phyloP scores from a whole-genome alignment of 2,797 vertebrate species.

The Danio kyathit region DNA sequence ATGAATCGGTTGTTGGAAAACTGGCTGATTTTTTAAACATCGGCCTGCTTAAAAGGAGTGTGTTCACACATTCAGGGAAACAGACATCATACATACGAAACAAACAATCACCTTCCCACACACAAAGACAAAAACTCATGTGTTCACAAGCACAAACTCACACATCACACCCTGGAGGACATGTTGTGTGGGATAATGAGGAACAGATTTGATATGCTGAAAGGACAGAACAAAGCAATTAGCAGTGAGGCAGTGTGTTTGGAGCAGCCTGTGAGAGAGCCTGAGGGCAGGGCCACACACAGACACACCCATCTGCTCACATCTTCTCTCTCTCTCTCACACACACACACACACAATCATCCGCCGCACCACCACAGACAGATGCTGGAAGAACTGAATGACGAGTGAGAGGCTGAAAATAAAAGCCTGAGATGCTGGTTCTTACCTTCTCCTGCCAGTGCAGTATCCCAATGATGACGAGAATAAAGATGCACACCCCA shows the following conservation, averaged over 20 bases:
- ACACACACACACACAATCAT: neutral
- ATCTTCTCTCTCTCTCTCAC: neutral
- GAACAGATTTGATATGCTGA: constrained; percentile 69
- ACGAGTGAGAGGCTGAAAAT: neutral
- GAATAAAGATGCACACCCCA: constrained; percentile 95
- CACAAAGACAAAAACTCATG: constrained; percentile 25
- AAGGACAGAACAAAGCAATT: constrained; percentile 75
- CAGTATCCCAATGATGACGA: constrained; percentile 94
- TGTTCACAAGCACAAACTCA: constrained; percentile 30
- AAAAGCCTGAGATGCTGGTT: neutral
- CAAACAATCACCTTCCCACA: constrained; percentile 36
- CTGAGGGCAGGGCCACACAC: constrained; percentile 54
- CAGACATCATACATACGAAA: neutral
- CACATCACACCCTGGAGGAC: constrained; percentile 58
- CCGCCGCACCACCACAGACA: neutral
- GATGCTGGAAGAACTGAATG: constrained; percentile 14
- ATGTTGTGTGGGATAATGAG: constrained; percentile 69
- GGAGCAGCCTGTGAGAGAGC: constrained; percentile 38
- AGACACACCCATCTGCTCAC: constrained; percentile 51
- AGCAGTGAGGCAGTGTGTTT: constrained; percentile 59
- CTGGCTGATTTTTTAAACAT: neutral
- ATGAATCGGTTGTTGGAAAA: neutral
- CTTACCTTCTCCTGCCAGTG: constrained; percentile 99
- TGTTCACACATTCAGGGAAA: constrained; percentile 10
- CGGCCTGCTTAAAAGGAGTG: neutral